Evolutionary conservation across 2,888 invertebrate species (phyloP), one percentile per base, ranked within the genome.

Genomic region (Stenodera caucasica): DNA sequence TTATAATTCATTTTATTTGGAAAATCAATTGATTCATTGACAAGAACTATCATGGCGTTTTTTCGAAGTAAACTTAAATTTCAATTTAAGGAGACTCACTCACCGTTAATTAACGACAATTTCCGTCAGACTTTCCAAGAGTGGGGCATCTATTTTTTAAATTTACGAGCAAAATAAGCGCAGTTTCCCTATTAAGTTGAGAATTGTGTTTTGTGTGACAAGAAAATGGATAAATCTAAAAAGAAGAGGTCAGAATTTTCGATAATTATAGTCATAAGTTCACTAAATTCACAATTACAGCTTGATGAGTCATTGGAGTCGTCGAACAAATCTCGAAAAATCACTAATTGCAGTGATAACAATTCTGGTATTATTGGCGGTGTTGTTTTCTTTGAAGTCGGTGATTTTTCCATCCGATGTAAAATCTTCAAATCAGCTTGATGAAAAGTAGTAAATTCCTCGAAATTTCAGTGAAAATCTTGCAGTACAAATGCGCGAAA

Each of bases 131-230:
- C 11, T 21, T 45, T 15, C 15, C 37, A 14, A 23, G 21, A 45
- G 45, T 45, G 45, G 45, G 45, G 45, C 12, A 45, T n/a, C 11
- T n/a, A 23, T n/a, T 15, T 37, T 45, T 45, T 45, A n/a, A 23
- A 23, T 23, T 23, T 21, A 45, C 21, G n/a, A 45, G 6, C 23
- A 21, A 45, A 21, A 21, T 12, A 23, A 9, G 6, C 12, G 21
- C 21, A 45, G 21, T 45, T 45, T 45, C 3, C 18, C 18, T 9
- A 40, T 12, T 18, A 18, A 2, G 21, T 45, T 45, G 3, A 18
- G 18, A 40, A 40, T n/a, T 2, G 21, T 12, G 23, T 45, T 12
- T 7, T 2, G 21, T 45, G 12, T 23, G 0, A 18, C 45, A 8
- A 1, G n/a, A 21, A 21, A 21, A 45, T 45, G 45, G 45, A 21